phyloP scores from a whole-genome alignment of 2,797 vertebrate genomes.

The Urosaurus nigricauda region DNA sequence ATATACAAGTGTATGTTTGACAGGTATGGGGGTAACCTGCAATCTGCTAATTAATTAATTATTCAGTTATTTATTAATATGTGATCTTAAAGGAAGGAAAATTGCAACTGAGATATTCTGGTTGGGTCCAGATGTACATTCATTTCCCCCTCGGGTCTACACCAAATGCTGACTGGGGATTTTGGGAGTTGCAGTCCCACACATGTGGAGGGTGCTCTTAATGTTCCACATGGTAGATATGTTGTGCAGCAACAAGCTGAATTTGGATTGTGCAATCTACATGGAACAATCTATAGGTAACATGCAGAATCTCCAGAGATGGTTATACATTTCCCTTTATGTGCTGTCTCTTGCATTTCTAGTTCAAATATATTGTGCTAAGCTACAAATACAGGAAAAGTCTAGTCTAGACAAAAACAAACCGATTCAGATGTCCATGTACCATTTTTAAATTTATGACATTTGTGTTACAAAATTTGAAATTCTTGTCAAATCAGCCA shows the following conservation, averaged over 20 bases:
- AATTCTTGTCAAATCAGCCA: fast-evolving
- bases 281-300: not conserved
- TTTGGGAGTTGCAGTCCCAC: too few species aligned
- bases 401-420: not conserved
- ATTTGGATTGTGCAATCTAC: not conserved
- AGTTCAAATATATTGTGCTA: not conserved
- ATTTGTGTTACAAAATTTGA: not conserved
- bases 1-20: not conserved
- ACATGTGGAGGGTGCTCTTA: too few species aligned
- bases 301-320: not conserved
- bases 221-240: too few species aligned
- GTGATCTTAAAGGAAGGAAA: too few species aligned
- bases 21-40: not conserved
- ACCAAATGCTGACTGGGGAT: not conserved
- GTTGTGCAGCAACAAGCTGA: not conserved
- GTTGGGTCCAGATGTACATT: too few species aligned
- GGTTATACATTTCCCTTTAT: not conserved
- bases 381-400: not conserved
- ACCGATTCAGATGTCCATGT: not conserved
- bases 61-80: not conserved
- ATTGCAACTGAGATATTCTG: too few species aligned
- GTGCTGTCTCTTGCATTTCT: not conserved
- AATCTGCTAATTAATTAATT: not conserved
- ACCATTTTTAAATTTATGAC: not conserved
- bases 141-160: not conserved